These are phyloP conservation scores for Drepana falcataria DNA, from an alignment of 2,888 invertebrate species.

Conservation along the genomic window DNA sequence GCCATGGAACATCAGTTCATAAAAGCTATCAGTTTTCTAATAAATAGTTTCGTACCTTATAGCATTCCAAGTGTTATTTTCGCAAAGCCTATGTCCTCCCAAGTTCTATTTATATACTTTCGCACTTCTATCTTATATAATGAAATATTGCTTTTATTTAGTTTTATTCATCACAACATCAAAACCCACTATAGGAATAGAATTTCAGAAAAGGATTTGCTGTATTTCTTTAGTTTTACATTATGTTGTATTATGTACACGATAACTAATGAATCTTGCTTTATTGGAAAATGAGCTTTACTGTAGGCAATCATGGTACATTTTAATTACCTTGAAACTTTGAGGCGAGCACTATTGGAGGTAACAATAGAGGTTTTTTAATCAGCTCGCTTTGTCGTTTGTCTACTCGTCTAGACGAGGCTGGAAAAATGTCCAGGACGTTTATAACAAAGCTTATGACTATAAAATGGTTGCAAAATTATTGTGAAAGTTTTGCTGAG, in stretches of 20 bases:
- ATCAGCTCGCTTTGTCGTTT: constrained; percentile 68
- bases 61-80: too few relatives aligned
- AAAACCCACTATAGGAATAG: too few relatives aligned
- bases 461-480: constrained; percentile 15
- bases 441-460: constrained; percentile 44
- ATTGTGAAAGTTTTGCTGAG: constrained; percentile 9
- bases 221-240: not conserved
- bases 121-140: too few relatives aligned
- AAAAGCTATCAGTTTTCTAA: too few relatives aligned
- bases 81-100: too few relatives aligned
- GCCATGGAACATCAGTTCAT: too few relatives aligned
- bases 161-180: too few relatives aligned
- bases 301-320: not conserved
- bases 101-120: too few relatives aligned
- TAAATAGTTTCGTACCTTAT: too few relatives aligned
- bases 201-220: too few relatives aligned
- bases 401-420: constrained; percentile 59
- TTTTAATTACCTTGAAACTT: constrained; percentile 26
- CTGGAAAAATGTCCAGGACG: constrained; percentile 49
- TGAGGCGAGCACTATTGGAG: constrained; percentile 28
- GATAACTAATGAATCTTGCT: not conserved
- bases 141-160: too few relatives aligned
- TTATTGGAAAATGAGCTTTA: not conserved
- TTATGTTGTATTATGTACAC: not conserved
- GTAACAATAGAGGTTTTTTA: constrained; percentile 68